Evolutionary conservation across 2,888 invertebrate genomes (phyloP), one percentile per base, ranked within the genome.

Genomic region (Meganola albula): DNA sequence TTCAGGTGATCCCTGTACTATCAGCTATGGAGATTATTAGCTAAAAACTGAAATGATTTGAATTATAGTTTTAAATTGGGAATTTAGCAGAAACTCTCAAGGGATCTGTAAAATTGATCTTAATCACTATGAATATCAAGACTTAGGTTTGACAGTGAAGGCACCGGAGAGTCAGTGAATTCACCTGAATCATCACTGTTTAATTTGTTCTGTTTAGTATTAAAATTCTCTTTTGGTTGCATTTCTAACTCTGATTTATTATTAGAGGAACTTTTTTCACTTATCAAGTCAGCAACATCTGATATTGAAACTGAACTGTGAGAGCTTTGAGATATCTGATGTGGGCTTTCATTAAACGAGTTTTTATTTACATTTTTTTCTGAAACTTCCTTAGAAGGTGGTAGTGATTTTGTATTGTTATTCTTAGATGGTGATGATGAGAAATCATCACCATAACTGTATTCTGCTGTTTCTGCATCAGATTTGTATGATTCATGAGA

Each of bases 41-140:
- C n/a, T n/a, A n/a, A n/a, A n/a, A n/a, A n/a, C n/a, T n/a, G n/a
- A n/a, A n/a, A n/a, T n/a, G n/a, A n/a, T n/a, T n/a, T n/a, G n/a
- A n/a, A n/a, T n/a, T n/a, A n/a, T n/a, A n/a, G n/a, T n/a, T n/a
- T n/a, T n/a, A n/a, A n/a, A n/a, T n/a, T n/a, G n/a, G n/a, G n/a
- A n/a, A n/a, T n/a, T n/a, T n/a, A n/a, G n/a, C n/a, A n/a, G n/a
- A n/a, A n/a, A n/a, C n/a, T n/a, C n/a, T n/a, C n/a, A n/a, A n/a
- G n/a, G n/a, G n/a, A n/a, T n/a, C n/a, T n/a, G n/a, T n/a, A n/a
- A n/a, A n/a, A 16, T 5, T 20, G 7, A 20, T 20, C 8, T n/a
- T 20, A 82, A 44, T 83, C 83, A 69, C 82, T 83, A 58, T 83
- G 82, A 44, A 82, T 73, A 48, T 85, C 80, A 34, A 83, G 65